Base-by-base conservation (phyloP, 2,888 invertebrate species). In the Dyspetes luteomarginatus region DNA sequence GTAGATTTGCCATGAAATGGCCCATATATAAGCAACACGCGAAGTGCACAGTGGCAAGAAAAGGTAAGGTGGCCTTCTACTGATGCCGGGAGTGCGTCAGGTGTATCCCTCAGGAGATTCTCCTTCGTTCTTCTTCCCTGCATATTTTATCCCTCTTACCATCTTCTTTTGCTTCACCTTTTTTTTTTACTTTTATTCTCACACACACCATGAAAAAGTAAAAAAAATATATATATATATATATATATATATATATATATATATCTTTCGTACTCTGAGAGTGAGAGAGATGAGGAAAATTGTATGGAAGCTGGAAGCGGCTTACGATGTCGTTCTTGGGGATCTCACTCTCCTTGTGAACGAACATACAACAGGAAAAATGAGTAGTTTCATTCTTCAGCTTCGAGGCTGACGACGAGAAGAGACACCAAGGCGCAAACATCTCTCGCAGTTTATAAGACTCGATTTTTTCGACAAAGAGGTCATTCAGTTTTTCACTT, bases 71-170 rank as follows among this genome's bases (percentile, higher is more conserved):
- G 56, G 64, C 41, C 48, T 58, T 69, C 43, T 55, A n/a, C n/a
- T n/a, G n/a, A n/a, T 56, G 50, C 56, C 58, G 43, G 28, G 55
- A 45, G 78, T 68, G 84, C 81, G 86, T 88, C 89, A 89, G 88
- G 88, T 89, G 88, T 86, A 87, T 89, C 86, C 86, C 84, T 83
- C 81, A 82, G 86, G 84, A 87, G 83, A 75, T 78, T 85, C 74
- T 26, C 22, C 68, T 74, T 60, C 62, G 55, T 56, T 56, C 75
- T 71, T 56, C 30, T 43, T 79, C 78, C 72, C 81, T 82, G 86
- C 85, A 87, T 88, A 87, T 85, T 88, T 88, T 86, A 88, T 84
- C 75, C 84, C 74, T 55, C 65, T 58, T 55, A 71, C 55, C 71
- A 48, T 26, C 15, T 68, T n/a, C n/a, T n/a, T n/a, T n/a, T n/a